A percentile compares a stretch with the other conserved stretches of the same genome.
Conservation (phyloP, 2,113 vertebrate genomes). For the Neotoma lepida region DNA sequence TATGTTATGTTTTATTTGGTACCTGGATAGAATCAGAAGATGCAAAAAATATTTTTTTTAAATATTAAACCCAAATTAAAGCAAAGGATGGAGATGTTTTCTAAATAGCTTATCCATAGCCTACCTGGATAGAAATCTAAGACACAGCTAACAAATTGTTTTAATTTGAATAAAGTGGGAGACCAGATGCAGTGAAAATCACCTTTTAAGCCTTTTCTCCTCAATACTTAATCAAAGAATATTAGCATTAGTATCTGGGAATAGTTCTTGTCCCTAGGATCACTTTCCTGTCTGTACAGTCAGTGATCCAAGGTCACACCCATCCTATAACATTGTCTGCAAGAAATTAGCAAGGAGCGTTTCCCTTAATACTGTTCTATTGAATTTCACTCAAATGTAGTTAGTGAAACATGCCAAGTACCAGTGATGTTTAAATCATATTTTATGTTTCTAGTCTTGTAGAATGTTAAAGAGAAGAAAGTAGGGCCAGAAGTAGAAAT, state of each 20-base stretch:
- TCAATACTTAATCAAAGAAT: neutral
- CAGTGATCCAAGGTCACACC: neutral
- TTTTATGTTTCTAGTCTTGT: neutral
- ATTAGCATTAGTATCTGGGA: neutral
- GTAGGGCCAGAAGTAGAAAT: neutral
- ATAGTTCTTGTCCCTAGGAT: rapidly evolving
- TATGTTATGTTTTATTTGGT: neutral
- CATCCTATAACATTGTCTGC: neutral
- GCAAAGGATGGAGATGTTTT: neutral
- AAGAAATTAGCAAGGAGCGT: neutral
- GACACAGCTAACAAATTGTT: neutral
- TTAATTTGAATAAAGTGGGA: neutral
- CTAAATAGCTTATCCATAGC: neutral
- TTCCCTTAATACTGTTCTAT: neutral
- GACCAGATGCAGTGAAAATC: neutral
- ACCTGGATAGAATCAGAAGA: neutral
- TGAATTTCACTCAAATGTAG: neutral
- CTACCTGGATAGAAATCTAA: neutral
- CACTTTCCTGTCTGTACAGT: neutral
- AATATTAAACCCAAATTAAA: constrained; percentile 9
- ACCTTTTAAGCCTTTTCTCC: neutral
- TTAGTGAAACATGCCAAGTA: neutral
- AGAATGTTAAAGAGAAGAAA: neutral
- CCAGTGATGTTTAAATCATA: neutral
- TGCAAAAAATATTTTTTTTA: constrained; percentile 17